Evolutionary conservation across 2,888 invertebrate species (phyloP).

Genomic region (Conistra vaccinii): DNA sequence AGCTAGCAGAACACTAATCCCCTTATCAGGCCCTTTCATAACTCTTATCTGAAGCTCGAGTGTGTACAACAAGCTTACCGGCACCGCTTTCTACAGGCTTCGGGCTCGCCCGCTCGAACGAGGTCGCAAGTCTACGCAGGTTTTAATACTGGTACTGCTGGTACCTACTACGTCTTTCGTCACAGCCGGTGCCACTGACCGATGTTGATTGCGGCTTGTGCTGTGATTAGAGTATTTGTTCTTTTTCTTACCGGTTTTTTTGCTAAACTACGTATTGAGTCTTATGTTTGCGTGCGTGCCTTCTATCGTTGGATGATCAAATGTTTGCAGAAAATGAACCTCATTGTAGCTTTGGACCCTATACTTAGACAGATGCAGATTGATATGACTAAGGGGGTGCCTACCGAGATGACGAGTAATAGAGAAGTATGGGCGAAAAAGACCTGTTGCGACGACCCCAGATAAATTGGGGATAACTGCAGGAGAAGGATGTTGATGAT

Average conservation of each 20-base stretch:
- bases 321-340: neutral
- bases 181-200: conserved; percentile 58
- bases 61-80: conserved; percentile 47
- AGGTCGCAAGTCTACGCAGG: conserved; percentile 56
- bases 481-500: no score
- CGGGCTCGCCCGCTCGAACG: conserved; percentile 54
- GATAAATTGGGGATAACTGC: no score
- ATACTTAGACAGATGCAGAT: neutral
- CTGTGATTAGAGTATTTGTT: conserved; percentile 43
- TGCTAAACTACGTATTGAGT: conserved; percentile 1
- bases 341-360: neutral
- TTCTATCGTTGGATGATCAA: neutral
- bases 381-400: no score
- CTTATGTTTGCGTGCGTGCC: neutral
- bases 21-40: conserved; percentile 65
- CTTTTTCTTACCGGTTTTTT: conserved; percentile 31
- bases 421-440: no score
- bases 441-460: no score
- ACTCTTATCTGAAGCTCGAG: conserved; percentile 60
- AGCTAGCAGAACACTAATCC: conserved; percentile 54
- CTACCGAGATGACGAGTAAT: no score
- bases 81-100: conserved; percentile 61
- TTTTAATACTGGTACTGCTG: conserved; percentile 50
- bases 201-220: conserved; percentile 43
- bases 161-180: conserved; percentile 59